Evolutionary conservation across 2,797 vertebrate genomes (phyloP).

Genomic region (Hyperoplus immaculatus): DNA sequence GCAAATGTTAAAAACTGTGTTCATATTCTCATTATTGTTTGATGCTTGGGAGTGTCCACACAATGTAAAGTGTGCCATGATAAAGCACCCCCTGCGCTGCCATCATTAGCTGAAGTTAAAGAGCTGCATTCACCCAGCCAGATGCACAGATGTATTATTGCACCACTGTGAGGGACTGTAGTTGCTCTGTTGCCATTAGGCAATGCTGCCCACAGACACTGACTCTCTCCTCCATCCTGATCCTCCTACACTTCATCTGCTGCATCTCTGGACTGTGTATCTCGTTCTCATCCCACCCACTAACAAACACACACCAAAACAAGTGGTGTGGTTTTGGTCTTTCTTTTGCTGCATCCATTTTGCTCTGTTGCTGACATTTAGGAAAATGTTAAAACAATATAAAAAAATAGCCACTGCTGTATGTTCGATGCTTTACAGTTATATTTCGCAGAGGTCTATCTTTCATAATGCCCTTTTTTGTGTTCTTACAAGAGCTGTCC

Average conservation of each 20-base stretch:
- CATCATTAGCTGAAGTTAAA: conserved; percentile 29
- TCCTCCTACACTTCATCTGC: conserved; percentile 81
- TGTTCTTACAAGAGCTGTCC: conserved; percentile 24
- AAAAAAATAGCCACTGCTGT: not conserved
- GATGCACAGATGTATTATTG: conserved; percentile 51
- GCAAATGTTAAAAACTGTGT: conserved; percentile 5
- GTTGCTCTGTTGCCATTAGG: conserved; percentile 59
- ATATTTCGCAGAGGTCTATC: conserved; percentile 13
- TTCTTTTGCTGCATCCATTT: not conserved
- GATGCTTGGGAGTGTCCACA: conserved; percentile 19
- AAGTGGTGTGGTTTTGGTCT: conserved; percentile 27
- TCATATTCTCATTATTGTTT: not conserved
- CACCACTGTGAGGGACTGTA: conserved; percentile 51
- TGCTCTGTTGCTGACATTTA: conserved; percentile 17
- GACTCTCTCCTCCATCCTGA: conserved; percentile 70
- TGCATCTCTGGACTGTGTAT: conserved; percentile 57
- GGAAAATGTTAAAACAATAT: conserved; percentile 15
- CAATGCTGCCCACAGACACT: conserved; percentile 72
- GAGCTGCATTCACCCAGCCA: conserved; percentile 23
- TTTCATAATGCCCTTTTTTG: not conserved
- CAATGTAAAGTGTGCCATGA: conserved; percentile 7
- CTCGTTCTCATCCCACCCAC: conserved; percentile 61
- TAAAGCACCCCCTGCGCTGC: conserved; percentile 1
- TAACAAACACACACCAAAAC: conserved; percentile 52
- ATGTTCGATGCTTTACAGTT: conserved; percentile 2